Conservation (phyloP, 2,888 invertebrate genomes). For the Timandra comae region DNA sequence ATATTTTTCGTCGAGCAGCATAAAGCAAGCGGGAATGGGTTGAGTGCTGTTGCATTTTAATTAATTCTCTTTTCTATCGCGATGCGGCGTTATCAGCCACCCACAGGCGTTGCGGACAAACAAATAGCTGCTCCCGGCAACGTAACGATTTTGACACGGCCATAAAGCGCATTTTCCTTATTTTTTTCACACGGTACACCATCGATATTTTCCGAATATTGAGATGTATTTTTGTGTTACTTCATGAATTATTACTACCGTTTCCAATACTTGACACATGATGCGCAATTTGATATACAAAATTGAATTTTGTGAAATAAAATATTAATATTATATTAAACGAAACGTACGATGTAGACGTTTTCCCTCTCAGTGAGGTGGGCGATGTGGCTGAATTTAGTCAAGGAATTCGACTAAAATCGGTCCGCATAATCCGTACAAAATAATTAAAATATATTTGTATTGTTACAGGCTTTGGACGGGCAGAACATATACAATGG, state of each 20-base stretch:
- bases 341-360: no score
- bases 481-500: slow-evolving; percentile 99
- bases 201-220: no score
- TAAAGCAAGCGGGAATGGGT: slow-evolving; percentile 61
- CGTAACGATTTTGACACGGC: slow-evolving; percentile 60
- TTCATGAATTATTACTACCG: slow-evolving; percentile 4
- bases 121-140: slow-evolving; percentile 56
- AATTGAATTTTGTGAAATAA: no score
- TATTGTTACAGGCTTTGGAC: slow-evolving; percentile 86
- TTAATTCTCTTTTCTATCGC: slow-evolving; percentile 75
- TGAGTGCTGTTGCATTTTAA: slow-evolving; percentile 74
- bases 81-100: slow-evolving; percentile 64
- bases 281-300: no score
- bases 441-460: no score
- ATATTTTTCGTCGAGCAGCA: slow-evolving; percentile 32
- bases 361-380: no score
- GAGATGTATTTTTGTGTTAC: slow-evolving; percentile 8
- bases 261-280: no score
- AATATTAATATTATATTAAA: no score
- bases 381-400: no score
- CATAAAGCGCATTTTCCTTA: slow-evolving; percentile 45
- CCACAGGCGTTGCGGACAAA: slow-evolving; percentile 66
- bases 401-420: no score
- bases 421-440: no score
- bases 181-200: slow-evolving; percentile 18